These are phyloP conservation scores for Aphaenogaster rudis DNA, from an alignment of 1,140 invertebrate species.

Conservation along the genomic window DNA sequence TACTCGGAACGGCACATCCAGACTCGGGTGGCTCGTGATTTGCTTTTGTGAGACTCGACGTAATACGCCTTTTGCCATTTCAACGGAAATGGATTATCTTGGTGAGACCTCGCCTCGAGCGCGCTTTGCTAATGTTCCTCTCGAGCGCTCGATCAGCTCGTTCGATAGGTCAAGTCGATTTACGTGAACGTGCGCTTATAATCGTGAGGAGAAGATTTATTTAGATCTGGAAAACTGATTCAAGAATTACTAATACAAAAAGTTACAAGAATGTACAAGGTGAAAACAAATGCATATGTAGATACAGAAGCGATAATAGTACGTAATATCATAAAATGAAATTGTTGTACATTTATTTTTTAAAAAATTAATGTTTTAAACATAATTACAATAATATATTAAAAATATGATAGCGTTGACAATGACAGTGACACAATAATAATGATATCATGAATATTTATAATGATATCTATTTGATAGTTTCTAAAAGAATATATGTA, in stretches of 20 bases:
- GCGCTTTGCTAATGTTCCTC: constrained; percentile 39
- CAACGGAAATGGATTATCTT: constrained; percentile 54
- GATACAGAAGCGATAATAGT: background rate
- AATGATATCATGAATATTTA: background rate
- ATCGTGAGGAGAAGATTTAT: constrained; percentile 42
- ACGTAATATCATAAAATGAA: background rate
- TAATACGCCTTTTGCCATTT: constrained; percentile 54
- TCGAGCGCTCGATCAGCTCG: constrained; percentile 18
- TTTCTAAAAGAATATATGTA: background rate
- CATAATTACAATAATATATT: background rate
- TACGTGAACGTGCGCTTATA: constrained; percentile 40
- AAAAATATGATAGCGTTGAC: background rate
- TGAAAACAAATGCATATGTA: background rate
- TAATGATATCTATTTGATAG: background rate
- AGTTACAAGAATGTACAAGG: background rate
- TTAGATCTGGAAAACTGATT: constrained; percentile 26
- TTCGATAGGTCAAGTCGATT: constrained; percentile 55
- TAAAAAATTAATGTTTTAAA: background rate
- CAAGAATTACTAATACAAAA: constrained; percentile 4
- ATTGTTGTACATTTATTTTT: background rate
- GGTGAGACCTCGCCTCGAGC: constrained; percentile 43
- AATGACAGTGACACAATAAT: background rate
- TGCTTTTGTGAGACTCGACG: constrained; percentile 29
- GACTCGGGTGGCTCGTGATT: constrained; percentile 39
- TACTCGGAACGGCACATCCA: constrained; percentile 26